phyloP scores from a whole-genome alignment of 2,113 vertebrate genomes.

The Callithrix jacchus region DNA sequence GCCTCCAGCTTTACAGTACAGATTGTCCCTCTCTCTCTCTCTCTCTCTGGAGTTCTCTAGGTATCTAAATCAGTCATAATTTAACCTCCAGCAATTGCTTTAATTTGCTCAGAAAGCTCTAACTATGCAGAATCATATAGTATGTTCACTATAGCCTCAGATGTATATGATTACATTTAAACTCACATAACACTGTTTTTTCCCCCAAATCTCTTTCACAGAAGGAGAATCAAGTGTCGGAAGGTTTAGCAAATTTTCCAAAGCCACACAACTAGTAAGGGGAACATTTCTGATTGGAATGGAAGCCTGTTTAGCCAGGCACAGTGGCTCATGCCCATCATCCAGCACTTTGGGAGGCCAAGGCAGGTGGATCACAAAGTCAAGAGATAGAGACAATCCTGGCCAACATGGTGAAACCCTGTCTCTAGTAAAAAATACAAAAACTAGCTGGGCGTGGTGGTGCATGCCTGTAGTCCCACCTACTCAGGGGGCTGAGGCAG shows the following conservation, averaged over 20 bases:
- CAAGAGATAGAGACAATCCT: too few relatives aligned
- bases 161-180: conserved; percentile 1
- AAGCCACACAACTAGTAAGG: not conserved
- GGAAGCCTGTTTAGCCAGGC: not conserved
- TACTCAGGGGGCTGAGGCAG: too few relatives aligned
- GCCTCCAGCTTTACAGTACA: not conserved
- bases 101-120: not conserved
- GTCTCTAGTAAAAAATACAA: too few relatives aligned
- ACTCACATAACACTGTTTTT: not conserved
- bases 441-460: too few relatives aligned
- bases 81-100: not conserved
- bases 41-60: not conserved
- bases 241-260: not conserved
- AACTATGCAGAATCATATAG: not conserved
- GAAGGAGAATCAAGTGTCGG: not conserved
- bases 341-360: too few relatives aligned
- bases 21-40: not conserved
- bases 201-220: not conserved
- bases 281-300: not conserved
- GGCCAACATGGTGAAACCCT: too few relatives aligned
- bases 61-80: not conserved
- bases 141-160: not conserved
- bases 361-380: too few relatives aligned
- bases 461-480: too few relatives aligned
- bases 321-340: too few relatives aligned